Evolutionary conservation across 1,140 invertebrate genomes (phyloP).

Genomic region (Polypedilum vanderplanki): DNA sequence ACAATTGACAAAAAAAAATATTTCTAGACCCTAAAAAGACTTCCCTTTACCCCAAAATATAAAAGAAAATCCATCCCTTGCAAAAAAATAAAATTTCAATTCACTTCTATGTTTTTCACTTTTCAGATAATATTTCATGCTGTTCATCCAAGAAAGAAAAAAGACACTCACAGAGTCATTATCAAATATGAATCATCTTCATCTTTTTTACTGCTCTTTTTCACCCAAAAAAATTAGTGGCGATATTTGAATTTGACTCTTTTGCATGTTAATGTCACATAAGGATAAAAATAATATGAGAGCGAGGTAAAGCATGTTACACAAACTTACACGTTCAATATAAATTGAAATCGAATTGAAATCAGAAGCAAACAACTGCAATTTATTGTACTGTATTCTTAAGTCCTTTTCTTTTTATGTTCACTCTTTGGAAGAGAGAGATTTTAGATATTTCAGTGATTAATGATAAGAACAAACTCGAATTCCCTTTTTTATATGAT

Average conservation of each 20-base stretch:
- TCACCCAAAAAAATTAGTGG: background rate
- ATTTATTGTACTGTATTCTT: background rate
- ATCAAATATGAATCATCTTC: conserved; percentile 24
- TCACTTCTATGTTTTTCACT: no score
- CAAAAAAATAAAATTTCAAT: no score
- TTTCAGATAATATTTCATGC: no score
- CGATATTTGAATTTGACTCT: background rate
- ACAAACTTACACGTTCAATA: background rate
- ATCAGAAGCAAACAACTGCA: background rate
- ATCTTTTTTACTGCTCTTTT: background rate
- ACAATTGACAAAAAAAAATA: no score
- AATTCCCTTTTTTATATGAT: no score
- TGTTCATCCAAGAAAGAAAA: background rate
- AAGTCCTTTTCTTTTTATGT: no score
- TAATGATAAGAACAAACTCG: no score
- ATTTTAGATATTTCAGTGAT: no score
- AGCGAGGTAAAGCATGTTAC: background rate
- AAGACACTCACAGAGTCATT: background rate
- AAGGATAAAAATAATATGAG: background rate
- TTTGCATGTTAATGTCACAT: conserved; percentile 15
- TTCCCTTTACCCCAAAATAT: no score
- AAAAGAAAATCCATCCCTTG: no score
- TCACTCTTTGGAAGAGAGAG: no score
- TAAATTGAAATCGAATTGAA: background rate
- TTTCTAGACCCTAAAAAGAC: no score